These are phyloP conservation scores for Betta splendens DNA, from an alignment of 2,797 vertebrate genomes.

Conservation along the genomic window DNA sequence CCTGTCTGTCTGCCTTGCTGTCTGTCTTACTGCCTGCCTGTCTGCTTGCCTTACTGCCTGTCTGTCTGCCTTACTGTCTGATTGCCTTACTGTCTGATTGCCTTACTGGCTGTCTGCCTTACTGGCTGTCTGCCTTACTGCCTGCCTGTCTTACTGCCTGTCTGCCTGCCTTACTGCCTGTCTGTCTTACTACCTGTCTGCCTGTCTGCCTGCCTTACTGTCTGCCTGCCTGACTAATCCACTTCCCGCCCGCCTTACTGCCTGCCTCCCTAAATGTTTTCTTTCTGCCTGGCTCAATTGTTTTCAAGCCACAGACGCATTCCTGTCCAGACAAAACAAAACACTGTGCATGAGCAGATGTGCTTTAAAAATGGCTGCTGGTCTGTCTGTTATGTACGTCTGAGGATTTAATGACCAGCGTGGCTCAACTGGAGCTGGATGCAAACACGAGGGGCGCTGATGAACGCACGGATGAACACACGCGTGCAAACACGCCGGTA, in stretches of 20 bases:
- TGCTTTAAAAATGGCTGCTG: slow-evolving; percentile 60
- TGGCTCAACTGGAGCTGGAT: slow-evolving; percentile 29
- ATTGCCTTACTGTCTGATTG: too few species aligned
- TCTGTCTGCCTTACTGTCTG: too few species aligned
- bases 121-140: slow-evolving; percentile 59
- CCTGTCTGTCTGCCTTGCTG: slow-evolving; percentile 69
- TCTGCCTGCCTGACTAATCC: slow-evolving; percentile 57
- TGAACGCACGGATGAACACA: slow-evolving; percentile 59
- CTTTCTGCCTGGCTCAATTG: slow-evolving; percentile 68
- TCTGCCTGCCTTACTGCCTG: slow-evolving; percentile 64
- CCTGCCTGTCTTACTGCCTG: slow-evolving; percentile 66
- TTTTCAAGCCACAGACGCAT: slow-evolving; percentile 59
- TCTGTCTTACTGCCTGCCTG: slow-evolving; percentile 56
- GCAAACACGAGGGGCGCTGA: slow-evolving; percentile 21
- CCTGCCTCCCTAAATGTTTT: slow-evolving; percentile 65
- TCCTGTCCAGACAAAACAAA: slow-evolving; percentile 57
- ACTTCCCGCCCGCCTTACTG: slow-evolving; percentile 51
- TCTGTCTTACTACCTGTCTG: slow-evolving; percentile 64
- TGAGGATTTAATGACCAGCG: slow-evolving; percentile 37
- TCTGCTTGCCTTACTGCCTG: slow-evolving; percentile 62
- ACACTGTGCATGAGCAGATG: slow-evolving; percentile 51
- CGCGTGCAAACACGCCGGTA: slow-evolving; percentile 58
- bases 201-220: slow-evolving; percentile 65
- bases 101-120: too few species aligned
- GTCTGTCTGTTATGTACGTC: slow-evolving; percentile 5